Evolutionary conservation across 2,113 vertebrate genomes (phyloP).

Genomic region (Arenaria interpres): DNA sequence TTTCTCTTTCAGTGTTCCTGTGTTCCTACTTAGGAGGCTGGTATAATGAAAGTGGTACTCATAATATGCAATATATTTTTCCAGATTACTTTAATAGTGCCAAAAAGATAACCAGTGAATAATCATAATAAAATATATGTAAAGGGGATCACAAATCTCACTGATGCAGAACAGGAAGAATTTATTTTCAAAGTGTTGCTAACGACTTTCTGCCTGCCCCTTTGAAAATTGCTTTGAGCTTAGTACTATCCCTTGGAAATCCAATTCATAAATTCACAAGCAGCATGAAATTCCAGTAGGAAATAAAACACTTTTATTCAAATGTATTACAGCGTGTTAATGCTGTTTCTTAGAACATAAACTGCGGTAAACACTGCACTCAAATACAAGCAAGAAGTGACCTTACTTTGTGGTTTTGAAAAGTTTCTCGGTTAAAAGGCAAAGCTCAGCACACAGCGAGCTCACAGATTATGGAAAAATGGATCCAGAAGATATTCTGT

Average conservation of each 20-base stretch:
- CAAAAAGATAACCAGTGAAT: slow-evolving; percentile 43
- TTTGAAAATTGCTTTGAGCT: slow-evolving; percentile 39
- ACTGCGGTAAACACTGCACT: not conserved
- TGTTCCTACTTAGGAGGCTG: slow-evolving; percentile 12
- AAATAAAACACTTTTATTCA: slow-evolving; percentile 34
- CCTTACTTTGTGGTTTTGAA: not conserved
- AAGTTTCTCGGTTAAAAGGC: not conserved
- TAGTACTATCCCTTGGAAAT: slow-evolving; percentile 32
- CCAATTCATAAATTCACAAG: slow-evolving; percentile 30
- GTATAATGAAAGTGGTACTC: not conserved
- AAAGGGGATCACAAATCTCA: slow-evolving; percentile 49
- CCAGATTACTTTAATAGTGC: slow-evolving; percentile 35
- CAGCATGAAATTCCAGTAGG: slow-evolving; percentile 40
- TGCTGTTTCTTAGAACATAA: not conserved
- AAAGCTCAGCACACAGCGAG: not conserved
- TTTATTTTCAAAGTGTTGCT: slow-evolving; percentile 31
- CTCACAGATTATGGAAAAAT: rapidly evolving
- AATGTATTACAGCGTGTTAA: not conserved
- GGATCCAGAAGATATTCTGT: not conserved
- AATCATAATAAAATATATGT: slow-evolving; percentile 24
- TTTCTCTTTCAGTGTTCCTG: slow-evolving; percentile 26
- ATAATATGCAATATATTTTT: slow-evolving; percentile 11
- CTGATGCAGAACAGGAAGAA: slow-evolving; percentile 56
- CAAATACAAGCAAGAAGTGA: not conserved
- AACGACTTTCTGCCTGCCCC: slow-evolving; percentile 44